Base-by-base conservation (phyloP, 2,797 vertebrate genomes). In the Otolemur crassicaudatus region DNA sequence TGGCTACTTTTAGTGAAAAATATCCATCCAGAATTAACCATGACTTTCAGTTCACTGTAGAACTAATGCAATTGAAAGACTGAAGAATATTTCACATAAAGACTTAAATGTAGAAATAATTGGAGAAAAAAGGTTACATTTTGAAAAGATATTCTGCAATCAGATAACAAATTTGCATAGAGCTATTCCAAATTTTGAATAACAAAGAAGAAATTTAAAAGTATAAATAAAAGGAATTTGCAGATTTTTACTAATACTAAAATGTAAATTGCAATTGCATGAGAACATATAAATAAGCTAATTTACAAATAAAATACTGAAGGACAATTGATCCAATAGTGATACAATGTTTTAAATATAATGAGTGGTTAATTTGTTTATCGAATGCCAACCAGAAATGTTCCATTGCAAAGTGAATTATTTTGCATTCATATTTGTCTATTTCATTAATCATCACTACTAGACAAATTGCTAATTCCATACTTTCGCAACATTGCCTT, bases 111-210 rank as follows among this genome's bases (percentile, higher is more conserved):
- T 16, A 29, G 53, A 88, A 85, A 56, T 80, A 91, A 85, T 1
- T 75, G 22, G 56, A 72, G 11, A 89, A 89, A 88, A 61, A 65
- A 12, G 27, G 7, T 14, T 91, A 72, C 49, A 61, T 10, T 93
- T 89, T 85, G 16, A 82, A 94, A 91, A 84, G 12, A 60, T 73
- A 70, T 61, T 84, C 46, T 72, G 95, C 61, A 70, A 12, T 82
- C 70, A 90, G 20, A 82, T 0, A 86, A 46, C 5, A 87, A 70
- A 61, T 61, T 90, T 17, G 81, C 27, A 79, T 58, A 75, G 27
- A 69, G 5, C 22, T 88, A 7, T 76, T 76, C 46, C 89, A 91
- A 93, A 77, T n/a, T 84, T 69, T 37, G 20, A 87, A 46, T 79
- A 80, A 90, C 56, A 60, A 82, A 89, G n/a, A 31, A 77, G 31